phyloP scores from a whole-genome alignment of 2,888 invertebrate species.

The Pyrochroa serraticornis region DNA sequence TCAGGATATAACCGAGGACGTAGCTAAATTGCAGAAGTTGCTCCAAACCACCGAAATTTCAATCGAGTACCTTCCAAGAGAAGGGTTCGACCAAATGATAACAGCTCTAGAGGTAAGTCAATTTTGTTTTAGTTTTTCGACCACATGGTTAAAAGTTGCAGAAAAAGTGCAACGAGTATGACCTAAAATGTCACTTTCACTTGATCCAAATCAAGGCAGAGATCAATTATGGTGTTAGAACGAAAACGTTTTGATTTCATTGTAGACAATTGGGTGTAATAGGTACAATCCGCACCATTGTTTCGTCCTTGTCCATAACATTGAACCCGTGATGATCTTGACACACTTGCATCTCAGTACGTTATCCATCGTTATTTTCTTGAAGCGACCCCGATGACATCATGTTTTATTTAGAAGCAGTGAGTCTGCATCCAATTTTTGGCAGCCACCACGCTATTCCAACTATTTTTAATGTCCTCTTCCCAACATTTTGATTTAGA shows the following conservation, averaged over 20 bases:
- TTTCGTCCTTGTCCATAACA: conserved; percentile 11
- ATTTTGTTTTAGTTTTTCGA: conserved; percentile 22
- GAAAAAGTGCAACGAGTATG: not conserved
- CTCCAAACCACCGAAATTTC: conserved; percentile 71
- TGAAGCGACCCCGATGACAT: conserved; percentile 13
- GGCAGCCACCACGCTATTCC: not conserved
- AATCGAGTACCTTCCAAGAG: conserved; percentile 71
- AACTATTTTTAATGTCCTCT: conserved; percentile 12
- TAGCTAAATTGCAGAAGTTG: conserved; percentile 73
- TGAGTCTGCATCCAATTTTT: conserved; percentile 1
- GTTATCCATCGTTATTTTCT: not conserved
- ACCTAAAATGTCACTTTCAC: conserved; percentile 1
- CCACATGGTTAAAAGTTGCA: not conserved
- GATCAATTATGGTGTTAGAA: not conserved
- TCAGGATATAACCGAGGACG: conserved; percentile 61
- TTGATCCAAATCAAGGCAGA: not conserved
- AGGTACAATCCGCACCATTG: no score
- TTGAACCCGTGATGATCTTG: conserved; percentile 14
- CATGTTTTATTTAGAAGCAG: conserved; percentile 20
- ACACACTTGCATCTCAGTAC: not conserved
- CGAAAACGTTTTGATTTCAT: no score
- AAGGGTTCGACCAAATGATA: conserved; percentile 75
- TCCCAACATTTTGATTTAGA: conserved; percentile 9
- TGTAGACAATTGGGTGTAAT: no score
- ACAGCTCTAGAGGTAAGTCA: conserved; percentile 73